phyloP scores from a whole-genome alignment of 2,888 invertebrate species.

The Stramonita haemastoma region DNA sequence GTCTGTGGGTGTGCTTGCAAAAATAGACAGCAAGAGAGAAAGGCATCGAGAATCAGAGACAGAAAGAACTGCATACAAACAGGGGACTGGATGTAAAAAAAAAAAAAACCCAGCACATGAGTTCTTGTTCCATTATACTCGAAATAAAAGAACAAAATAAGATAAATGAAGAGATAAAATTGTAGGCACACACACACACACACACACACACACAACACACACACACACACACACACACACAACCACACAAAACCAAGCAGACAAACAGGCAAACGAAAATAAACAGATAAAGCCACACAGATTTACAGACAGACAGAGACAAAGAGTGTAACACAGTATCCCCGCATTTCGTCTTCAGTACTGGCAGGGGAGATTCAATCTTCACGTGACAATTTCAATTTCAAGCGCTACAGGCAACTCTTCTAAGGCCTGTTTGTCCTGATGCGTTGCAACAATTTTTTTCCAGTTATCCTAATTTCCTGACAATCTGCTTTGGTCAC shows the following conservation, averaged over 20 bases:
- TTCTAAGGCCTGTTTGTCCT: neutral
- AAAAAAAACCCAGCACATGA: neutral
- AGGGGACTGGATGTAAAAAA: too few relatives aligned
- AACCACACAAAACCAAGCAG: neutral
- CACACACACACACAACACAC: neutral
- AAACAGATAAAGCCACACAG: neutral
- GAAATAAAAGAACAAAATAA: too few relatives aligned
- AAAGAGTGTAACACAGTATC: neutral
- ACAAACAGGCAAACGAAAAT: neutral
- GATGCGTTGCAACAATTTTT: neutral
- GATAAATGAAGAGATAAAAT: too few relatives aligned
- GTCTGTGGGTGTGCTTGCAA: neutral
- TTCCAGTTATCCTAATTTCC: too few relatives aligned
- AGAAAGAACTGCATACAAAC: too few relatives aligned
- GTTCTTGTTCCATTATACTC: too few relatives aligned
- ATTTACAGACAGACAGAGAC: neutral
- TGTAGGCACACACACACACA: neutral
- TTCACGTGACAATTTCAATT: neutral
- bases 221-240: slow-evolving; percentile 27
- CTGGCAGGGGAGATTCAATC: neutral
- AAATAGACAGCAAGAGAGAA: neutral
- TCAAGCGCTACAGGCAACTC: neutral
- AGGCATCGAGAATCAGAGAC: neutral
- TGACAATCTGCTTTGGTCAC: too few relatives aligned
- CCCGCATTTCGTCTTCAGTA: neutral